Conservation (phyloP, 2,888 invertebrate genomes). For the Troides aeacus region DNA sequence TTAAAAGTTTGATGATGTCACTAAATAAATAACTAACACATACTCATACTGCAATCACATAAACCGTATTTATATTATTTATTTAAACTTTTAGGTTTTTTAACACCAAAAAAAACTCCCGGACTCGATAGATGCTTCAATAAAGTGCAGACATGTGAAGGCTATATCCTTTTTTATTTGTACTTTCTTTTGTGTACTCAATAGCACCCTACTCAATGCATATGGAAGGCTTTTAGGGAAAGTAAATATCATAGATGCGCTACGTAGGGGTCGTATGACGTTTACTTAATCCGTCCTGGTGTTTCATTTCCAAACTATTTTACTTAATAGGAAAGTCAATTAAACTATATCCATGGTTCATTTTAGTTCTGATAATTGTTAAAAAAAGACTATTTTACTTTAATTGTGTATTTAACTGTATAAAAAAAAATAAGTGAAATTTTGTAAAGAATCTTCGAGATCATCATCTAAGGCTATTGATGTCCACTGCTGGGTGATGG, state of each 20-base stretch:
- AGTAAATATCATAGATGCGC: conserved; percentile 73
- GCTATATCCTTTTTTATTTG: conserved; percentile 19
- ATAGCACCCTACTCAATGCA: conserved; percentile 46
- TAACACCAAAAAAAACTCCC: not conserved
- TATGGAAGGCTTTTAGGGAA: conserved; percentile 65
- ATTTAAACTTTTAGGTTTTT: not conserved
- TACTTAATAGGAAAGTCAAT: not conserved
- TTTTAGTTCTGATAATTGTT: too few relatives aligned
- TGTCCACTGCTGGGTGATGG: too few relatives aligned
- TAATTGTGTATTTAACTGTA: too few relatives aligned
- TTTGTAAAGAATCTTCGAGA: too few relatives aligned
- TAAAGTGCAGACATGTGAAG: conserved; percentile 8
- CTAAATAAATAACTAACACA: too few relatives aligned
- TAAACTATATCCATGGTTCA: too few relatives aligned
- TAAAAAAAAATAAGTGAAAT: too few relatives aligned
- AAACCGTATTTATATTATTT: not conserved
- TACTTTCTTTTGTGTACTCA: conserved; percentile 29
- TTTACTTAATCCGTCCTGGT: conserved; percentile 8
- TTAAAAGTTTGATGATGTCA: too few relatives aligned
- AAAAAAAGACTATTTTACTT: too few relatives aligned
- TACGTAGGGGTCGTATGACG: conserved; percentile 38
- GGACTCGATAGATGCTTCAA: not conserved
- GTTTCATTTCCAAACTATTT: not conserved
- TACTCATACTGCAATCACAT: too few relatives aligned
- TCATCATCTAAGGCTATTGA: too few relatives aligned